phyloP scores from a whole-genome alignment of 2,888 invertebrate genomes.

The Stramonita haemastoma region DNA sequence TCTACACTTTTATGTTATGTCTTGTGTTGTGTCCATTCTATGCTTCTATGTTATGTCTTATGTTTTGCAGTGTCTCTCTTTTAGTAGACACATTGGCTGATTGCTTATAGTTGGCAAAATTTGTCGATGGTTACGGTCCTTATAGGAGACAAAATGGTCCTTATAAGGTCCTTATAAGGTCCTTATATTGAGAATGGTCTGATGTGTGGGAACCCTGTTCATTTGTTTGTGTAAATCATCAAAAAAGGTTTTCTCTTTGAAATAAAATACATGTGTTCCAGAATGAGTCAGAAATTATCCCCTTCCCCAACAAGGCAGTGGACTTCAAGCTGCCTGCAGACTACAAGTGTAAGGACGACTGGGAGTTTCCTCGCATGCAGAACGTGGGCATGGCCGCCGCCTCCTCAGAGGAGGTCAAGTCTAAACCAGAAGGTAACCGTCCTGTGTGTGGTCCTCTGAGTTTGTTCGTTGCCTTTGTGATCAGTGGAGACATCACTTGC shows the following conservation, averaged over 20 bases:
- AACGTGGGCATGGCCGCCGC: slow-evolving; percentile 30
- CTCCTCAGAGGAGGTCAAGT: slow-evolving; percentile 41
- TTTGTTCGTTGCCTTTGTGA: not conserved
- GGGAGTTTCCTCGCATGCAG: slow-evolving; percentile 59
- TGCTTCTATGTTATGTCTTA: too few species aligned
- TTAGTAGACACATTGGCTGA: too few species aligned
- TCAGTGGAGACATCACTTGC: not conserved
- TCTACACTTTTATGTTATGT: too few species aligned
- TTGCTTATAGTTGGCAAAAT: too few species aligned
- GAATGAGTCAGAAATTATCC: slow-evolving; percentile 75
- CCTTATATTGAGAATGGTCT: too few species aligned
- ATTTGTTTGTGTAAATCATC: too few species aligned
- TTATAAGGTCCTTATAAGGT: too few species aligned
- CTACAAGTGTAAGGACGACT: slow-evolving; percentile 55
- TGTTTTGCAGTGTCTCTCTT: too few species aligned
- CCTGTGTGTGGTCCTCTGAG: not conserved
- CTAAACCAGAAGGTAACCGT: slow-evolving; percentile 44
- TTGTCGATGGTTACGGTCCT: too few species aligned
- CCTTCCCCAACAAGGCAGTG: slow-evolving; percentile 71
- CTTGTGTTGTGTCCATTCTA: too few species aligned
- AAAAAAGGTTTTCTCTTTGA: not conserved
- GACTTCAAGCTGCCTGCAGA: slow-evolving; percentile 68
- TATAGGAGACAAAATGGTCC: too few species aligned
- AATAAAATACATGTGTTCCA: slow-evolving; percentile 50
- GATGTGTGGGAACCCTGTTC: too few species aligned